phyloP scores from a whole-genome alignment of 2,888 invertebrate species.

The Sphaerophoria rueppellii region DNA sequence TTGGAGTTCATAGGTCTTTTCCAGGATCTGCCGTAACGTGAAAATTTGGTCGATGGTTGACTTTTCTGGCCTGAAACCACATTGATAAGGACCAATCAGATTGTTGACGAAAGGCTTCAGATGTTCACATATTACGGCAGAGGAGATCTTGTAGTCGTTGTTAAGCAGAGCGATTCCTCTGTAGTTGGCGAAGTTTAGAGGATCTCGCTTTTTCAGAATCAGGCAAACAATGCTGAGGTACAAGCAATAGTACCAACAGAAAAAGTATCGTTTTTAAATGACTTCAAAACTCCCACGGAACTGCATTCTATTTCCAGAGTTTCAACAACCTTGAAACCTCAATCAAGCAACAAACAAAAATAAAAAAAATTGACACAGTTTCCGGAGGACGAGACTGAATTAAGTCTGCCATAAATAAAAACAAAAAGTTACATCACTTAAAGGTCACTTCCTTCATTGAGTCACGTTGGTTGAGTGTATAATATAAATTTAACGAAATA shows the following conservation, averaged over 20 bases:
- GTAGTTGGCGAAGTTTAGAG: too few species aligned
- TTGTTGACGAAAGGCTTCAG: too few species aligned
- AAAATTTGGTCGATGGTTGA: too few species aligned
- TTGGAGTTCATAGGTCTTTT: too few species aligned
- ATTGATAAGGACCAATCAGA: too few species aligned
- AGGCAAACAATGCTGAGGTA: too few species aligned
- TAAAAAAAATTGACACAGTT: slow-evolving; percentile 66
- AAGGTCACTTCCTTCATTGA: slow-evolving; percentile 71
- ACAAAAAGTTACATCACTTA: slow-evolving; percentile 63
- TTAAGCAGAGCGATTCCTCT: too few species aligned
- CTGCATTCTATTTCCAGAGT: slow-evolving; percentile 44
- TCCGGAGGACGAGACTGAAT: slow-evolving; percentile 64
- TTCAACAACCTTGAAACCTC: slow-evolving; percentile 54
- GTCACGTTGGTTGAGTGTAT: slow-evolving; percentile 13
- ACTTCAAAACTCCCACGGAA: slow-evolving; percentile 35
- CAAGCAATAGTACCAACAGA: not conserved
- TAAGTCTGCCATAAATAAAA: slow-evolving; percentile 65
- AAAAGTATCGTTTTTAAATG: not conserved
- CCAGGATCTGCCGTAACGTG: too few species aligned
- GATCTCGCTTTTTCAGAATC: too few species aligned
- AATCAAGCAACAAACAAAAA: slow-evolving; percentile 24
- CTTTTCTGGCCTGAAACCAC: too few species aligned
- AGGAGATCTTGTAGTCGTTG: too few species aligned
- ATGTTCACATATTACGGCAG: too few species aligned
- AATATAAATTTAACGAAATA: slow-evolving; percentile 38